Evolutionary conservation across 2,888 invertebrate genomes (phyloP).

Genomic region (Pocota personata): DNA sequence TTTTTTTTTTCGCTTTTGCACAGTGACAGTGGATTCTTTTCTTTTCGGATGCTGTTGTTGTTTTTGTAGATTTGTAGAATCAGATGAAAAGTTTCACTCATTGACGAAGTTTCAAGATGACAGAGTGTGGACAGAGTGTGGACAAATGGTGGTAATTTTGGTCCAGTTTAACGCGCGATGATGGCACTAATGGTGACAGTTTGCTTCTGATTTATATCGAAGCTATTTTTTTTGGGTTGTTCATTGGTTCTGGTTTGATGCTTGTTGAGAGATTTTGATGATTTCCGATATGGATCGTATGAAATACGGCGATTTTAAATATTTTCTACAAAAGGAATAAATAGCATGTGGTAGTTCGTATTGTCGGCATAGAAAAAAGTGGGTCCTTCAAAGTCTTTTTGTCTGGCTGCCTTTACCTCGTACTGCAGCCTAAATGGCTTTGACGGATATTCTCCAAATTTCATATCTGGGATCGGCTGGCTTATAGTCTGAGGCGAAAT

Average conservation of each 20-base stretch:
- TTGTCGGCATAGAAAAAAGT: no score
- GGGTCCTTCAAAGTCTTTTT: no score
- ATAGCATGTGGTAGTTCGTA: no score
- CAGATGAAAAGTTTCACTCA: conserved; percentile 57
- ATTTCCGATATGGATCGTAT: no score
- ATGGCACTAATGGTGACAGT: conserved; percentile 66
- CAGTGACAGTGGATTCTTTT: conserved; percentile 15
- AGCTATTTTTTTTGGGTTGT: conserved; percentile 16
- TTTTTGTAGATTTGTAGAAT: conserved; percentile 46
- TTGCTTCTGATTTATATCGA: conserved; percentile 58
- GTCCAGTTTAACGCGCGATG: conserved; percentile 64
- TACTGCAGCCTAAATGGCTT: no score
- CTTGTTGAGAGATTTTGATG: conserved; percentile 25
- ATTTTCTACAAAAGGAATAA: no score
- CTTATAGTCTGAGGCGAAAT: no score
- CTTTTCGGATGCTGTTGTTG: neutral
- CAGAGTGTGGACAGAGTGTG: conserved; percentile 31
- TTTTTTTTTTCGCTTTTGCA: neutral
- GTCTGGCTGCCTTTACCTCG: no score
- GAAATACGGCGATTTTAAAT: no score
- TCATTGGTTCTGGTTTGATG: conserved; percentile 19
- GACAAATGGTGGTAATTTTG: conserved; percentile 61
- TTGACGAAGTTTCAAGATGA: conserved; percentile 50
- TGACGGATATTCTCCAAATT: no score
- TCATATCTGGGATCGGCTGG: no score